Evolutionary conservation across 1,140 invertebrate genomes (phyloP).

Genomic region (Acromyrmex charruanus): DNA sequence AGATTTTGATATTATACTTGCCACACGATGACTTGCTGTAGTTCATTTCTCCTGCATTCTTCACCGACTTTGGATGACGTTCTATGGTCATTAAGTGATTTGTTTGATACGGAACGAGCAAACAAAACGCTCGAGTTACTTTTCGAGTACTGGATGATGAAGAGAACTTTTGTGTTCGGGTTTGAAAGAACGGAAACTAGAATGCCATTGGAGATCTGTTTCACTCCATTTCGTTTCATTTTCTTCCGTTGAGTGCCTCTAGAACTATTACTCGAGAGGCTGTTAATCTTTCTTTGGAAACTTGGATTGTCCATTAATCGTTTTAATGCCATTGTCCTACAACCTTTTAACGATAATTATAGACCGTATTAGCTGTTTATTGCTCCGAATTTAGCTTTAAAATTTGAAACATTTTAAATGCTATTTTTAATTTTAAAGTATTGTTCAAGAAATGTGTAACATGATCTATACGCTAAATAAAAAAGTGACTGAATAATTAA

Average conservation of each 20-base stretch:
- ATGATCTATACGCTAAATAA: neutral
- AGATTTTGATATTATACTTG: conserved; percentile 31
- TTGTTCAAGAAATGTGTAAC: neutral
- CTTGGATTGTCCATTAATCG: conserved; percentile 57
- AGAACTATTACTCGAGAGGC: conserved; percentile 23
- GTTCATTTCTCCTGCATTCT: conserved; percentile 25
- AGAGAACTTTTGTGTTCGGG: conserved; percentile 48
- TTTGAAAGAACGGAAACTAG: conserved; percentile 58
- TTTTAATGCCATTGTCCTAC: conserved; percentile 44
- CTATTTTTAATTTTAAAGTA: neutral
- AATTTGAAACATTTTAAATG: neutral
- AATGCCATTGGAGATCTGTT: conserved; percentile 60
- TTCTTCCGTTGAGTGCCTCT: conserved; percentile 50
- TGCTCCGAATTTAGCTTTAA: neutral
- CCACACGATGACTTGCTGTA: neutral
- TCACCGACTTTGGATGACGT: conserved; percentile 1
- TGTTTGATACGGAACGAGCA: conserved; percentile 25
- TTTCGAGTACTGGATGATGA: conserved; percentile 37
- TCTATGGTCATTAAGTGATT: conserved; percentile 49
- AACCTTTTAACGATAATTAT: conserved; percentile 48
- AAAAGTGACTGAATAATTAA: no score
- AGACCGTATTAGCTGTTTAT: conserved; percentile 24
- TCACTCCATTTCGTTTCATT: conserved; percentile 63
- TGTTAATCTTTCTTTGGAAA: conserved; percentile 62
- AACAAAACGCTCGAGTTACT: conserved; percentile 48